These are phyloP conservation scores for Nomada ferruginata DNA, from an alignment of 2,888 invertebrate species.

Conservation along the genomic window DNA sequence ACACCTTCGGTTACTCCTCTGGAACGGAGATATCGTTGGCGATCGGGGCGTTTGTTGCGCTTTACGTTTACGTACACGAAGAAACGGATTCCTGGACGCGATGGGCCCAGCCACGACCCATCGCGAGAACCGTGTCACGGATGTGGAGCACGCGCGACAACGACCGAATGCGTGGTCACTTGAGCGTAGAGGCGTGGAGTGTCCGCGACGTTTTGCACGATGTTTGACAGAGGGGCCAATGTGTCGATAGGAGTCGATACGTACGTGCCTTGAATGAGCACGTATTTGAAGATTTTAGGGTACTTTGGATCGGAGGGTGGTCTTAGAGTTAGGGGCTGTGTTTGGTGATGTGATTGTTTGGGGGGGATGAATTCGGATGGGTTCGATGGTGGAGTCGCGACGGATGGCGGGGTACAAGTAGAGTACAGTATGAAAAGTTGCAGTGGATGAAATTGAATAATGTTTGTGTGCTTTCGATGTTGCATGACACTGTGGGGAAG, in stretches of 20 bases:
- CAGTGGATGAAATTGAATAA: too few species aligned
- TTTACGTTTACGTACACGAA: constrained; percentile 10
- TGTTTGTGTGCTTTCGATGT: too few species aligned
- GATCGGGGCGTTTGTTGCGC: neutral
- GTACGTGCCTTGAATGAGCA: neutral
- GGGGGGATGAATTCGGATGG: too few species aligned
- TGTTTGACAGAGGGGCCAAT: too few species aligned
- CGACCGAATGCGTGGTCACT: constrained; percentile 38
- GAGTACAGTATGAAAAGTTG: too few species aligned
- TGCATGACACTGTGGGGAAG: too few species aligned
- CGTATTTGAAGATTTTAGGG: too few species aligned
- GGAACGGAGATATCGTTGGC: neutral
- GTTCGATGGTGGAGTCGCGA: too few species aligned
- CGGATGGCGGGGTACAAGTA: too few species aligned
- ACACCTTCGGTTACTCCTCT: constrained; percentile 13
- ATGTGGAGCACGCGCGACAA: constrained; percentile 82
- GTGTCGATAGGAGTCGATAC: neutral
- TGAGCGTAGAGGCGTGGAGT: neutral
- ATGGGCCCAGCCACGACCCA: constrained; percentile 66
- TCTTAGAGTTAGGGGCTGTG: neutral
- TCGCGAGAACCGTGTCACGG: constrained; percentile 83
- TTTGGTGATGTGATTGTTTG: too few species aligned
- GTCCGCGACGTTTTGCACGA: too few species aligned
- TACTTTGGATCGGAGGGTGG: neutral
- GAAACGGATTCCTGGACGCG: constrained; percentile 34